These are phyloP conservation scores for Ceratitis capitata DNA, from an alignment of 1,140 invertebrate species.

Conservation along the genomic window DNA sequence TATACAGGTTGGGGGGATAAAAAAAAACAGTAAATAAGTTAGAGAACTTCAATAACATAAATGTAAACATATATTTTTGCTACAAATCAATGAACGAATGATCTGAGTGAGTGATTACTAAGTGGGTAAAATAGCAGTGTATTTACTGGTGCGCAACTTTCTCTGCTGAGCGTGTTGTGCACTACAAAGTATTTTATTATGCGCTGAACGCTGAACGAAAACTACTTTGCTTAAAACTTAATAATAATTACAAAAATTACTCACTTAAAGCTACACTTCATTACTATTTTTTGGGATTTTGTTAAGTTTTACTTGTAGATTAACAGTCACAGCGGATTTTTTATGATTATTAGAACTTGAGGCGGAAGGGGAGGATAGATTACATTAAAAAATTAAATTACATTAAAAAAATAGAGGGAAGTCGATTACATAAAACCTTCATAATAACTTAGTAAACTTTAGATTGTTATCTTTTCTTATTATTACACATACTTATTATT, in stretches of 20 bases:
- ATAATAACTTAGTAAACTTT: no score
- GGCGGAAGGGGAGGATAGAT: no score
- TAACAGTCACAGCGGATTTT: slow-evolving; percentile 42
- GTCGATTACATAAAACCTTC: background rate
- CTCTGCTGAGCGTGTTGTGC: no score
- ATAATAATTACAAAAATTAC: no score
- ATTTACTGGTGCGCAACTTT: background rate
- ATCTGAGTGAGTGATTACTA: background rate
- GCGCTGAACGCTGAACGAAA: background rate
- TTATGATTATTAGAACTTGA: slow-evolving; percentile 15
- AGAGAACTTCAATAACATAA: background rate
- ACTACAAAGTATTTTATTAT: background rate
- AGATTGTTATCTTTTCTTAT: no score
- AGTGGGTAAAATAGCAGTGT: background rate
- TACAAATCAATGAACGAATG: background rate
- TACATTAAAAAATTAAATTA: background rate
- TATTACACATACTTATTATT: no score
- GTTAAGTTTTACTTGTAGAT: slow-evolving; percentile 43
- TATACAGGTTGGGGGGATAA: background rate
- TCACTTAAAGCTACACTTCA: background rate
- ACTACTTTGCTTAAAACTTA: background rate
- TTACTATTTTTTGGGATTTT: background rate
- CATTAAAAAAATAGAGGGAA: background rate
- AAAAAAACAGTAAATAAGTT: background rate
- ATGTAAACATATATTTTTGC: background rate